Evolutionary conservation across 2,888 invertebrate species (phyloP).

Genomic region (Troides helena): DNA sequence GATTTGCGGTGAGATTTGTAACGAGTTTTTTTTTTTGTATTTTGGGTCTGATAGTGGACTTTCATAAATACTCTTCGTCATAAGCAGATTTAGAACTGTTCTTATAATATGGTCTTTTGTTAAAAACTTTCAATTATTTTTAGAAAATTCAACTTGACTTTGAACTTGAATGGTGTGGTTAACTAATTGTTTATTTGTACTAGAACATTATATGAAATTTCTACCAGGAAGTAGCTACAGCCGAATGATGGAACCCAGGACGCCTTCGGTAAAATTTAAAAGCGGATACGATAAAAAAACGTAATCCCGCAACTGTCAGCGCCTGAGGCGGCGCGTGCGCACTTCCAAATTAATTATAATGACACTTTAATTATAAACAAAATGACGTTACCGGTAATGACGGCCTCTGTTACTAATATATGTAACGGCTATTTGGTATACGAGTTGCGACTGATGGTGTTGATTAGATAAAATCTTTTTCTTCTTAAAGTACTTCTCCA

Average conservation of each 20-base stretch:
- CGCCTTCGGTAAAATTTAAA: slow-evolving; percentile 19
- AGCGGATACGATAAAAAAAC: slow-evolving; percentile 37
- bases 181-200: not conserved
- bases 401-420: slow-evolving; percentile 42
- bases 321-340: slow-evolving; percentile 54
- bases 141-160: too few relatives aligned
- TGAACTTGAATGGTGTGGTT: not conserved
- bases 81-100: too few relatives aligned
- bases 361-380: slow-evolving; percentile 63
- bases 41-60: too few relatives aligned
- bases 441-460: not conserved
- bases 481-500: too few relatives aligned
- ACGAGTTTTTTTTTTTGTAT: too few relatives aligned
- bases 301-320: slow-evolving; percentile 49
- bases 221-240: slow-evolving; percentile 9
- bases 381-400: slow-evolving; percentile 57
- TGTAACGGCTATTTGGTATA: slow-evolving; percentile 26
- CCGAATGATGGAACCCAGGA: not conserved
- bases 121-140: too few relatives aligned
- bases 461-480: not conserved
- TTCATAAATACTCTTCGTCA: too few relatives aligned
- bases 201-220: not conserved
- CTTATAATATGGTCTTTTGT: too few relatives aligned
- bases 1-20: too few relatives aligned
- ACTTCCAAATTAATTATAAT: slow-evolving; percentile 59